Evolutionary conservation across 1,140 invertebrate genomes (phyloP), one percentile per base, ranked within the genome.

Genomic region (Drosophila pachea): DNA sequence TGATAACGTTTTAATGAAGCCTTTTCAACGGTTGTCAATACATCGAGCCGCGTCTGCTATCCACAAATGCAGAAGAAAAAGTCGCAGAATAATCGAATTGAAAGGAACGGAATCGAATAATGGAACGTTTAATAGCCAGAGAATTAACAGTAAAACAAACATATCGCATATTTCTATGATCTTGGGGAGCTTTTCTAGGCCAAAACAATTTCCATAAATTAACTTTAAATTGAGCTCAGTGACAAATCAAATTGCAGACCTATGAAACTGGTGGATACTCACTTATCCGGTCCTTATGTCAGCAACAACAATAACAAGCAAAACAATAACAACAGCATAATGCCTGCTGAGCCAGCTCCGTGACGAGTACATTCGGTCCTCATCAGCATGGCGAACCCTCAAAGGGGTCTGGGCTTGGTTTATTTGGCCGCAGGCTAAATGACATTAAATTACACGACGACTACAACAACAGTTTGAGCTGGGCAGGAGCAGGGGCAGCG

Each of bases 371-470:
- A 47, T 54, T 55, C 42, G 58, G 54, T 16, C 22, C 22, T 22
- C 22, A 22, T 22, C 22, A 43, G 54, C n/a, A 43, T 45, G 14
- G 29, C 61, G 59, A 60, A 5, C 29, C 8, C 9, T 45, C 54
- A 74, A 65, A 66, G 54, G 62, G 74, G 49, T 66, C 53, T 43
- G 31, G 59, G 38, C 59, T 56, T 40, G 58, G 68, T 74, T 68
- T 75, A 63, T 73, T 84, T 81, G 58, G 84, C 84, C 84, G 68
- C 74, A 84, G 84, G 84, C 84, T 73, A 75, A 87, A 71, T 77
- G 69, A 79, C 77, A 75, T 87, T 84, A 87, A 87, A 87, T 87
- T 84, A 74, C 70, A 76, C 45, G 72, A 68, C 50, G 66, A 22
- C 47, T 61, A 73, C 74, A 72, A 69, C 66, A 77, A 16, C 2